Percentiles rank a stretch among this genome's conserved stretches.
These are phyloP conservation scores for Poecile montanus DNA, from an alignment of 2,797 vertebrate genomes.

Conservation along the genomic window DNA sequence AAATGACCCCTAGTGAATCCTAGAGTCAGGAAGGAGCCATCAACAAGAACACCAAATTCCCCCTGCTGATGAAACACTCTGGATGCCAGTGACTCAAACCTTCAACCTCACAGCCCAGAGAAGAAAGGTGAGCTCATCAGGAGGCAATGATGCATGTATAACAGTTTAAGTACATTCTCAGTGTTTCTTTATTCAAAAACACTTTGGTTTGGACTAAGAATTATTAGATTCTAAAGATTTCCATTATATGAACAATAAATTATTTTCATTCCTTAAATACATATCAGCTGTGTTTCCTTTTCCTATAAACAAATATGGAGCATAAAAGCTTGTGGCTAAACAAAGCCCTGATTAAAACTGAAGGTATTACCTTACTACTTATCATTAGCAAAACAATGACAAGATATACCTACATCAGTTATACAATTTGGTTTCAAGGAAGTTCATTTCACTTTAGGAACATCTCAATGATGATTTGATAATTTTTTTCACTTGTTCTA, in stretches of 20 bases:
- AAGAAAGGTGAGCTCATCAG: not conserved
- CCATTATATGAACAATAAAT: not conserved
- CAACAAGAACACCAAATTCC: not conserved
- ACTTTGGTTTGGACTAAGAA: not conserved
- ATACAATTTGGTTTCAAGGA: not conserved
- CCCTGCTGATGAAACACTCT: not conserved
- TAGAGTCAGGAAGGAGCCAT: not conserved
- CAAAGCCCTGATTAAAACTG: not conserved
- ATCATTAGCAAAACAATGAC: not conserved
- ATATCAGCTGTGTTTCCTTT: not conserved
- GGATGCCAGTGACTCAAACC: not conserved
- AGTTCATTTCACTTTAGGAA: not conserved
- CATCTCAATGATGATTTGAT: not conserved
- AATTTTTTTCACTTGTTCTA: not conserved
- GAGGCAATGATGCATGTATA: not conserved
- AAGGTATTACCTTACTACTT: not conserved
- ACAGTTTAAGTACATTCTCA: not conserved
- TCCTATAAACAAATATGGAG: not conserved
- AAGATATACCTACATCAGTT: rapidly evolving
- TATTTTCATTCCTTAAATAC: not conserved
- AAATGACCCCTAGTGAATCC: not conserved
- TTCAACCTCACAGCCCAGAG: not conserved
- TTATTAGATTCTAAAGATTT: not conserved
- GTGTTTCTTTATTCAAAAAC: not conserved
- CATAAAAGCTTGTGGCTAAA: not conserved